These are phyloP conservation scores for Oscheius sp. DNA, from an alignment of 1,140 invertebrate genomes.

Conservation along the genomic window DNA sequence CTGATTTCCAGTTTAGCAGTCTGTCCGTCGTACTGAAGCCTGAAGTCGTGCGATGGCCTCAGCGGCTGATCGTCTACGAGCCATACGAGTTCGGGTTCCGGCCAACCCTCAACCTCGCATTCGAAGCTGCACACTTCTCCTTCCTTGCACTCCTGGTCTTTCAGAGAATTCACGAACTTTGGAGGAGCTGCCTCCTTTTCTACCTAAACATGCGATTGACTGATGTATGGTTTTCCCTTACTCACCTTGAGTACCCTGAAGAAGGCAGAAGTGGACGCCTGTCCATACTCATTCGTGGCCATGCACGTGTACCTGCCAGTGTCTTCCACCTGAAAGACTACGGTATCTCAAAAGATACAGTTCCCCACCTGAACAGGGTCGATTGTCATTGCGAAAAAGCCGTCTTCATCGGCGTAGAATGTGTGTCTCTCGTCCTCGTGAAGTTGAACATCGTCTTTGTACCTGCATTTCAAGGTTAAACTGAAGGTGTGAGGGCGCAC, in stretches of 20 bases:
- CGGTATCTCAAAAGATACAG: not conserved
- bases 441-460: slow-evolving; percentile 76
- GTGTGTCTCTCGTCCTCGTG: slow-evolving; percentile 74
- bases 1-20: slow-evolving; percentile 54
- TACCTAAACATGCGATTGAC: too few species aligned
- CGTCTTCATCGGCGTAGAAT: slow-evolving; percentile 73
- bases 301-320: slow-evolving; percentile 83
- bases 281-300: slow-evolving; percentile 66
- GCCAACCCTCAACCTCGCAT: slow-evolving; percentile 60
- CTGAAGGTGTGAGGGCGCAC: slow-evolving; percentile 21
- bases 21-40: slow-evolving; percentile 59
- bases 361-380: slow-evolving; percentile 69
- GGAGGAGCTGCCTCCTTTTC: slow-evolving; percentile 60
- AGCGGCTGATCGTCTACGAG: slow-evolving; percentile 60
- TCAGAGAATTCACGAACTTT: slow-evolving; percentile 45
- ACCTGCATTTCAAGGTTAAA: slow-evolving; percentile 67
- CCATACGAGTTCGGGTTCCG: slow-evolving; percentile 57
- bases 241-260: slow-evolving; percentile 53
- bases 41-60: slow-evolving; percentile 57
- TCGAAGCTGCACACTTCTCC: slow-evolving; percentile 59
- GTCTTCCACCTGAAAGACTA: slow-evolving; percentile 67
- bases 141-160: slow-evolving; percentile 56
- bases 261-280: slow-evolving; percentile 60
- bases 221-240: slow-evolving; percentile 34
- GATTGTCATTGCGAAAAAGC: slow-evolving; percentile 88